Conservation (phyloP, 2,888 invertebrate species). For the Dryobota labecula region DNA sequence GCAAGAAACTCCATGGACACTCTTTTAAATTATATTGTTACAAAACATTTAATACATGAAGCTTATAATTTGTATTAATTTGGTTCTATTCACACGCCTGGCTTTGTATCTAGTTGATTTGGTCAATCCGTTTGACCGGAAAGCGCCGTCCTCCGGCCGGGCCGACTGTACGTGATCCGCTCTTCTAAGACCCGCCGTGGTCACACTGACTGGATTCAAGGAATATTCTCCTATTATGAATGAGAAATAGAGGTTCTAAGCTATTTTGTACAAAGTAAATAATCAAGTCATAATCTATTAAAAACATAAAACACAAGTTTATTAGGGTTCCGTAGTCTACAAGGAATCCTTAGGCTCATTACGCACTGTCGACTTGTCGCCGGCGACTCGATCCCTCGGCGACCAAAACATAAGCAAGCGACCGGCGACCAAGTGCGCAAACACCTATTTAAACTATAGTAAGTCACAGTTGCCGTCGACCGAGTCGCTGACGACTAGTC, state of each 20-base stretch:
- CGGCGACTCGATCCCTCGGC: too few species aligned
- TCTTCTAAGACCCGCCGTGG: constrained; percentile 26
- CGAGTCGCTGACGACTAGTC: too few species aligned
- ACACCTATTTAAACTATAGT: too few species aligned
- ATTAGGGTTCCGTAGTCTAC: too few species aligned
- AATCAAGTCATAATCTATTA: not conserved
- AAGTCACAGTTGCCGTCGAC: too few species aligned
- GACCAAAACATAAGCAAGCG: too few species aligned
- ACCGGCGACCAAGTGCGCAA: too few species aligned
- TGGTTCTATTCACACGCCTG: constrained; percentile 32
- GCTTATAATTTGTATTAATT: constrained; percentile 20
- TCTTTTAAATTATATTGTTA: too few species aligned
- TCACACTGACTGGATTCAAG: constrained; percentile 11
- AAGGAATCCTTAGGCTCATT: too few species aligned
- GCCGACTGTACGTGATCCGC: constrained; percentile 50
- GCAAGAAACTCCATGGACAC: too few species aligned
- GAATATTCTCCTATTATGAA: constrained; percentile 6
- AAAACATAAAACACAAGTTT: constrained; percentile 9
- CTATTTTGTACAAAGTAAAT: not conserved
- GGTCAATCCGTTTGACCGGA: constrained; percentile 55
- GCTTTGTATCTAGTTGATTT: constrained; percentile 28
- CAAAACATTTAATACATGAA: constrained; percentile 1
- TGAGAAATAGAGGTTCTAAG: not conserved
- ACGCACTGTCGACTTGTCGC: too few species aligned
- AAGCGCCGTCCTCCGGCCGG: constrained; percentile 21